A percentile compares a stretch with the other conserved stretches of the same genome.
Conservation (phyloP, 1,140 invertebrate genomes). For the Ooceraea biroi region DNA sequence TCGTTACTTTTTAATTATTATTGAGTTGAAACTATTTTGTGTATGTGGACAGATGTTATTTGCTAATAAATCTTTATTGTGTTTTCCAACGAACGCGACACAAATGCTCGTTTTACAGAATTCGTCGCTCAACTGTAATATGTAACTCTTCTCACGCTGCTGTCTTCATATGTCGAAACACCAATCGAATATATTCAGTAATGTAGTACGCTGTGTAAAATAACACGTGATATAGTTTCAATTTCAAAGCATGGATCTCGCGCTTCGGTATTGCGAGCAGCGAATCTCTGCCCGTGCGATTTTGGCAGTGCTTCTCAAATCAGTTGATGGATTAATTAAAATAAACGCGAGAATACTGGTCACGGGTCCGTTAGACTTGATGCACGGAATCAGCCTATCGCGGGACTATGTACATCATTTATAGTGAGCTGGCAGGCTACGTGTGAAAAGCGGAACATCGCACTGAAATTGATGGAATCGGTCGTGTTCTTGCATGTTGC, state of each 20-base stretch:
- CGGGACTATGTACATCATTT: constrained; percentile 45
- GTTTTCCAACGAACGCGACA: neutral
- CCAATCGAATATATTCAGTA: neutral
- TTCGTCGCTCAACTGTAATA: neutral
- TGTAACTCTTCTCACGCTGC: neutral
- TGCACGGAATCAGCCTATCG: neutral
- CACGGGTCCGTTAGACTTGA: constrained; percentile 33
- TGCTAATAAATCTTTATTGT: neutral
- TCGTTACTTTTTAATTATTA: neutral
- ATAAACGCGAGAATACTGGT: constrained; percentile 39
- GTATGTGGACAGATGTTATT: constrained; percentile 5
- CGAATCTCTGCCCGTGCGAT: constrained; percentile 25
- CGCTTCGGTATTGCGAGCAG: neutral
- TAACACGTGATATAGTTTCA: neutral
- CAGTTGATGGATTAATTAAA: constrained; percentile 47
- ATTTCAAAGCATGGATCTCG: neutral
- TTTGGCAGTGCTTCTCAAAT: constrained; percentile 5
- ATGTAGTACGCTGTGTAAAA: neutral
- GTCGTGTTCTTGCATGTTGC: constrained; percentile 33
- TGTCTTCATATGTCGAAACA: neutral
- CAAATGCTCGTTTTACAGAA: neutral
- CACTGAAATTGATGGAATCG: constrained; percentile 27
- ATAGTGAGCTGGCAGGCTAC: constrained; percentile 32
- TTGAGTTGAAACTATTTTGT: neutral
- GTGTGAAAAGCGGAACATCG: constrained; percentile 17